Evolutionary conservation across 2,113 vertebrate genomes (phyloP), one percentile per base, ranked within the genome.

Genomic region (Onychostoma macrolepis): DNA sequence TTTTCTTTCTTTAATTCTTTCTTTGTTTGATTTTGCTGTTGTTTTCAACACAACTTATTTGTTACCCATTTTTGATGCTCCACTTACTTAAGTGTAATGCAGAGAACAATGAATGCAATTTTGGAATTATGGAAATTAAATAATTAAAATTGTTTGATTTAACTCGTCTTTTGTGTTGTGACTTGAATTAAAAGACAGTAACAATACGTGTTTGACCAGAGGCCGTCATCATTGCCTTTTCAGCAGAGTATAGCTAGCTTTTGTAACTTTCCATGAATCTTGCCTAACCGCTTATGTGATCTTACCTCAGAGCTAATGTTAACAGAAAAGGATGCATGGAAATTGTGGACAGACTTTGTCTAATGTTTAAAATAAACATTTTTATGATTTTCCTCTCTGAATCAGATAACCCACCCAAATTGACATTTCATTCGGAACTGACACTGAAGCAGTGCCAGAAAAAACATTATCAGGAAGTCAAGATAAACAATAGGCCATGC

Each of bases 141-240:
- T 38, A 43, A 88, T 85, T 83, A 83, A 82, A 88, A 45, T 61
- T 67, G 53, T 36, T 69, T 67, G 24, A 56, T 33, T 61, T 56
- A 56, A 53, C 5, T n/a, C 19, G 2, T n/a, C 2, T 61, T 38
- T 17, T 65, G 58, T 21, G 38, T 45, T 21, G 38, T 26, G 74
- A 26, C 2, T 21, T 58, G 5, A 38, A 61, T 26, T n/a, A n/a
- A 15, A 8, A 80, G 33, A n/a, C 2, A 0, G 28, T 78, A 30
- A 24, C 48, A 0, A 2, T 19, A 78, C 15, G 8, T 36, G 17
- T 58, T 58, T 30, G 15, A 26, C 26, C 13, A 30, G 17, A 33
- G 3, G 65, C 30, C 33, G 17, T 3, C 28, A 56, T 33, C 10
- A 13, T 12, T 2, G 3, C 26, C n/a, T 28, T n/a, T 48, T 30